Conservation (phyloP, 2,888 invertebrate species). For the Pristionchus entomophagus region DNA sequence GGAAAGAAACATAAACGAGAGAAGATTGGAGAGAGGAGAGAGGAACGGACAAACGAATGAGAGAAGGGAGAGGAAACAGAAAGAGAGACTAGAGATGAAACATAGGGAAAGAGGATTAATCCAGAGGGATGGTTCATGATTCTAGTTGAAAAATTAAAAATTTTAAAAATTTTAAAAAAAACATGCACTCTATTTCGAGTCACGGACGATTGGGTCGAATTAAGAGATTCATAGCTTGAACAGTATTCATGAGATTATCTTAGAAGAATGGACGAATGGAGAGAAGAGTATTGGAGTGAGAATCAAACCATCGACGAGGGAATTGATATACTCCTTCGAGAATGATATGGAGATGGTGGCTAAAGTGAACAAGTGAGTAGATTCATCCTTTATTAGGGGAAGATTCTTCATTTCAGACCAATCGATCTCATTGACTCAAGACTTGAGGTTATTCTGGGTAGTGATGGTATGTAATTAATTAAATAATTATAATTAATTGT, state of each 20-base stretch:
- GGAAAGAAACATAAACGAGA: background rate
- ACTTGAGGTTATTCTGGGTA: slow-evolving; percentile 39
- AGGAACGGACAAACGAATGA: background rate
- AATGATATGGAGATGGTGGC: slow-evolving; percentile 30
- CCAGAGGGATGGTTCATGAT: background rate
- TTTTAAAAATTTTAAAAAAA: too few relatives aligned
- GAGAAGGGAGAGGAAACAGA: background rate
- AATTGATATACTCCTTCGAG: slow-evolving; percentile 23
- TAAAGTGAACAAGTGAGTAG: background rate
- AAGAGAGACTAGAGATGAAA: background rate
- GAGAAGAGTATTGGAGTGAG: slow-evolving; percentile 33
- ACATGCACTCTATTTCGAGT: too few relatives aligned
- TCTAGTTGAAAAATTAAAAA: too few relatives aligned
- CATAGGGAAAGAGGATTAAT: background rate
- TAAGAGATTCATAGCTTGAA: too few relatives aligned
- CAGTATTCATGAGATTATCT: too few relatives aligned
- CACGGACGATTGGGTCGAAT: too few relatives aligned
- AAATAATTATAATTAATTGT: too few relatives aligned
- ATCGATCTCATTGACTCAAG: background rate
- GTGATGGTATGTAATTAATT: slow-evolving; percentile 43
- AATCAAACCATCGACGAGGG: background rate
- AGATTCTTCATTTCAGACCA: background rate
- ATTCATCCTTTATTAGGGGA: background rate
- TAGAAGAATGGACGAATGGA: background rate
- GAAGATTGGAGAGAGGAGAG: background rate